Base-by-base conservation (phyloP, 2,888 invertebrate genomes). In the Lochmaea capreae region DNA sequence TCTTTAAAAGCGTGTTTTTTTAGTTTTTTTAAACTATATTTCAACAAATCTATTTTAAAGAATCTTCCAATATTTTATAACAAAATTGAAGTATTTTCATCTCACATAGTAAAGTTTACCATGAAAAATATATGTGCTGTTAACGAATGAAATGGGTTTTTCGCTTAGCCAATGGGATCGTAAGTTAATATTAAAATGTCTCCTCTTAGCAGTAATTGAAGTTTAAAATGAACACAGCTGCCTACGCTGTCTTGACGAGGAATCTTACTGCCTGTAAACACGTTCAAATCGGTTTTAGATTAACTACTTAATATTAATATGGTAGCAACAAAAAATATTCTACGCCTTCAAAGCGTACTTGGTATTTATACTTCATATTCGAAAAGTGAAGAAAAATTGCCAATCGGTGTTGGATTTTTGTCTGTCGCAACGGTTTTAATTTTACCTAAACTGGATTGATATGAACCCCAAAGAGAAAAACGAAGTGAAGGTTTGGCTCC, bases 161-260 rank as follows among this genome's bases (percentile, higher is more conserved):
- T 57, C 22, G 16, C 43, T 42, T 42, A 42, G 67, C 67, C 39
- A 43, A 16, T 18, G 57, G 67, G 54, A 67, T 67, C 67, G 67
- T 67, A 57, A 57, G 67, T 67, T 67, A 67, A 67, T 67, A 67
- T 54, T 67, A 67, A 54, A 67, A 67, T 57, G 67, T 52, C 67
- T 18, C 57, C 12, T 57, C 58, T 43, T 57, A 39, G 39, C 42
- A 39, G 67, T 18, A 67, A 67, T 67, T 67, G 43, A 67, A 58
- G 57, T 54, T 58, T 57, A 14, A 67, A 67, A 67, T 67, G 67
- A 67, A n/a, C 67, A 42, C 57, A 57, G 9, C 58, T 67, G 22
- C 67, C 67, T 57, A 67, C 67, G 67, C 67, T 5, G 6, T 14
- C 33, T 39, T 22, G 42, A 43, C 42, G 42, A n/a, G 16, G n/a